Base-by-base conservation (phyloP, 2,888 invertebrate species). In the Priocnemis perturbator region DNA sequence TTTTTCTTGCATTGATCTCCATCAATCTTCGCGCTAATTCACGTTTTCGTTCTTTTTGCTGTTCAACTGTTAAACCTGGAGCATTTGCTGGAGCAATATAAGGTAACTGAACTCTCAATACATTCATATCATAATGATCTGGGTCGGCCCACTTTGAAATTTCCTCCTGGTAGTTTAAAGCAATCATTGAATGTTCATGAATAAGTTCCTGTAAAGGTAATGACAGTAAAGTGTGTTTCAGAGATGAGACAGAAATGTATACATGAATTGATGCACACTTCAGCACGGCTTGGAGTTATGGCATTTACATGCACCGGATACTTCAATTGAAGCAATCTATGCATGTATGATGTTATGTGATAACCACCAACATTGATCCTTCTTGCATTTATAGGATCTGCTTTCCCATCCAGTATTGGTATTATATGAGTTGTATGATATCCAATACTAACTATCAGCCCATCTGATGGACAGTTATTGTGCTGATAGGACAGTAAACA, bases 281-380 rank as follows among this genome's bases (percentile, higher is more conserved):
- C 98, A 48, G 95, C 94, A 71, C 97, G 91, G 67, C 95, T 96
- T 77, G 95, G 92, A 0, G 97, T 96, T 72, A 98, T 94, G 0
- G 96, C 94, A 86, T 95, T 95, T 0, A 96, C 93, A 89, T 98
- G 98, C 0, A 95, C 95, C 0, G 98, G 97, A 89, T 98, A 98
- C 87, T 98, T 98, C 48, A 98, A 91, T 89, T 98, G 98, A 48
- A 98, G 91, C 58, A 98, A 91, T 71, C 96, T 93, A 88, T 97
- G 96, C 86, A 98, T 91, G 86, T 96, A 98, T 48, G 92, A 92
- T 69, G 95, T 94, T 79, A 98, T 93, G 89, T 97, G 96, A 86
- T 93, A 94, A 37, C 98, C 98, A 82, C 96, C 96, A 69, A 97
- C 91, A 90, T 97, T 97, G 58, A 98, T 93, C 75, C 98, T 92